Evolutionary conservation across 2,888 invertebrate species (phyloP).

Genomic region (Leptinotarsa peninsularis): DNA sequence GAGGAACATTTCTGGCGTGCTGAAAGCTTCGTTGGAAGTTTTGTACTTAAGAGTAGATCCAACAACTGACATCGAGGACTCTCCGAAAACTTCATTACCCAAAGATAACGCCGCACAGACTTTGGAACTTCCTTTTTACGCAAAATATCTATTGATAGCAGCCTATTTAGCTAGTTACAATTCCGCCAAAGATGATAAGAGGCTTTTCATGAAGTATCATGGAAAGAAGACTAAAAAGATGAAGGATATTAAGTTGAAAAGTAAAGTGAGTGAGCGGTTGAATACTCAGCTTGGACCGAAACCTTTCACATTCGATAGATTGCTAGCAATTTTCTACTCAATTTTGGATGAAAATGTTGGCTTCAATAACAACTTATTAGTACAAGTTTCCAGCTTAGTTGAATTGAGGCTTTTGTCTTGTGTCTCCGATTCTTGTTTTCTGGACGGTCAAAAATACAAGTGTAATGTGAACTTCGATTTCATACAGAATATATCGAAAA

Average conservation of each 20-base stretch:
- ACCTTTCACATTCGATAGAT: conserved; percentile 63
- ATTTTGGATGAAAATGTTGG: conserved; percentile 88
- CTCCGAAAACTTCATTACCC: conserved; percentile 40
- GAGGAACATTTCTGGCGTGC: conserved; percentile 81
- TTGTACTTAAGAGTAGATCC: conserved; percentile 77
- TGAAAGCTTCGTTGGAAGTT: conserved; percentile 80
- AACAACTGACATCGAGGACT: conserved; percentile 39
- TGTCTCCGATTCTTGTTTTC: conserved; percentile 77
- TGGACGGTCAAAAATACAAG: conserved; percentile 87
- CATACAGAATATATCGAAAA: conserved; percentile 80
- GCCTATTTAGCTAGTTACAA: conserved; percentile 94
- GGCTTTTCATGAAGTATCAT: conserved; percentile 85
- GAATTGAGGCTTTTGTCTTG: conserved; percentile 82
- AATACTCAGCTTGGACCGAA: conserved; percentile 85
- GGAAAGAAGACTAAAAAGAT: conserved; percentile 78
- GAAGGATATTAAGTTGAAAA: conserved; percentile 73
- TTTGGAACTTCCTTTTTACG: conserved; percentile 87
- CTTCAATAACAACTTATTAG: conserved; percentile 86
- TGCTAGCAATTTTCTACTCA: conserved; percentile 67
- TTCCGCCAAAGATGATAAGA: conserved; percentile 87
- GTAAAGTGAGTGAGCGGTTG: conserved; percentile 70
- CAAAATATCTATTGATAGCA: conserved; percentile 89
- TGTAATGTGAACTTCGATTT: conserved; percentile 88
- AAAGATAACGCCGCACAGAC: conserved; percentile 71
- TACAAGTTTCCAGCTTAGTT: conserved; percentile 89